Conservation (phyloP, 2,797 vertebrate species). For the Nasua narica region DNA sequence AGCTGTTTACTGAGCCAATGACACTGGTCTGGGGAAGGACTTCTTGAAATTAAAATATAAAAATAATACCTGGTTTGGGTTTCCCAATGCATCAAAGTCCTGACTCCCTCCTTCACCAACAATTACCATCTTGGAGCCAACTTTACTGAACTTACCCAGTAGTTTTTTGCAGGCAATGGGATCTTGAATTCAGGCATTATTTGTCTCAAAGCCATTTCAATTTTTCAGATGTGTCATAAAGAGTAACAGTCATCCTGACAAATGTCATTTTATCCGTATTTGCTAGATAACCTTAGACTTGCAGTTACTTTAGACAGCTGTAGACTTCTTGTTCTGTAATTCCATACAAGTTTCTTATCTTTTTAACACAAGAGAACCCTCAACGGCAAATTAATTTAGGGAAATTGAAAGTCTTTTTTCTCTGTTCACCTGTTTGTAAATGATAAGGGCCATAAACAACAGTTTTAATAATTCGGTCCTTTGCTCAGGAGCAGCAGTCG, state of each 20-base stretch:
- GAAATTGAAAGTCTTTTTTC: conserved; percentile 75
- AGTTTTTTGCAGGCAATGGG: neutral
- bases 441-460: conserved; percentile 82
- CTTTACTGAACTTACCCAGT: neutral
- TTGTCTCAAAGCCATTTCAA: conserved; percentile 17
- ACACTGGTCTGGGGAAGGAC: neutral
- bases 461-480: conserved; percentile 78
- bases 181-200: neutral
- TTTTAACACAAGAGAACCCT: conserved; percentile 77
- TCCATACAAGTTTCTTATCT: conserved; percentile 80
- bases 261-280: conserved; percentile 58
- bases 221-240: conserved; percentile 35
- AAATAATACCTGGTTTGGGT: neutral
- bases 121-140: neutral
- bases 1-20: neutral
- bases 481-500: conserved; percentile 71
- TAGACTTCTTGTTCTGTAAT: conserved; percentile 77
- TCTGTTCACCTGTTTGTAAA: conserved; percentile 82
- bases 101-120: neutral
- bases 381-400: conserved; percentile 83
- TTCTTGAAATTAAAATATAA: neutral
- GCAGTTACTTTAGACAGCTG: conserved; percentile 66
- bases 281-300: conserved; percentile 71
- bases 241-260: conserved; percentile 47
- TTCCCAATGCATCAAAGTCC: neutral